These are phyloP conservation scores for Nasonia giraulti DNA, from an alignment of 1,140 invertebrate species.

Conservation along the genomic window DNA sequence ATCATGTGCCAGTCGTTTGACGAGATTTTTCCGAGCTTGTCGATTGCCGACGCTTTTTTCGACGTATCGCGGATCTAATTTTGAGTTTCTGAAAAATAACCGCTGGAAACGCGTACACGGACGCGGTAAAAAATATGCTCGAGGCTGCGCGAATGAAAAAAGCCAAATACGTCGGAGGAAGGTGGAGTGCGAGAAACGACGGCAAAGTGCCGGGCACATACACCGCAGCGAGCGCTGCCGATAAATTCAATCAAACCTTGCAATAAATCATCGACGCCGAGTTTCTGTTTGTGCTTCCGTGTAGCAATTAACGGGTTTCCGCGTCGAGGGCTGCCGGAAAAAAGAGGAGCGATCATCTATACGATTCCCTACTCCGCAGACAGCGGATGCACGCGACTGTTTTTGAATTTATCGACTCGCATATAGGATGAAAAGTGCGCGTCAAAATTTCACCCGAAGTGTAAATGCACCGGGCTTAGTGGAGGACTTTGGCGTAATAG, in stretches of 20 bases:
- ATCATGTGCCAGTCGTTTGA: slow-evolving; percentile 14
- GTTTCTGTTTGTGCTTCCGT: slow-evolving; percentile 62
- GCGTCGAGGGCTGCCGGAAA: background rate
- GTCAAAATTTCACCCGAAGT: background rate
- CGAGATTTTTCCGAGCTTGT: slow-evolving; percentile 15
- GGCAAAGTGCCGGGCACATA: slow-evolving; percentile 48
- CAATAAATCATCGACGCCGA: slow-evolving; percentile 67
- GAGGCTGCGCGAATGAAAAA: background rate
- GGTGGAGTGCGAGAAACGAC: background rate
- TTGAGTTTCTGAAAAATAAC: too few species aligned
- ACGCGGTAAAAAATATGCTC: background rate
- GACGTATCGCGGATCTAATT: too few species aligned
- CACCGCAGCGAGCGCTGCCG: slow-evolving; percentile 53
- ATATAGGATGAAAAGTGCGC: background rate
- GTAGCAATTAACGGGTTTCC: slow-evolving; percentile 66
- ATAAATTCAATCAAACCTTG: slow-evolving; percentile 70
- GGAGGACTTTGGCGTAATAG: slow-evolving; percentile 67
- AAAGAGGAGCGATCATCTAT: slow-evolving; percentile 20
- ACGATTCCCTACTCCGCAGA: background rate
- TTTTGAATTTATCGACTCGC: slow-evolving; percentile 1
- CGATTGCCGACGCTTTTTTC: too few species aligned
- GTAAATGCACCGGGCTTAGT: slow-evolving; percentile 56
- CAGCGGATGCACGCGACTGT: background rate
- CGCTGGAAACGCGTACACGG: background rate
- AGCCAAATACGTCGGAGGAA: background rate